phyloP scores from a whole-genome alignment of 2,797 vertebrate species.

The Paedocypris micromegethes region DNA sequence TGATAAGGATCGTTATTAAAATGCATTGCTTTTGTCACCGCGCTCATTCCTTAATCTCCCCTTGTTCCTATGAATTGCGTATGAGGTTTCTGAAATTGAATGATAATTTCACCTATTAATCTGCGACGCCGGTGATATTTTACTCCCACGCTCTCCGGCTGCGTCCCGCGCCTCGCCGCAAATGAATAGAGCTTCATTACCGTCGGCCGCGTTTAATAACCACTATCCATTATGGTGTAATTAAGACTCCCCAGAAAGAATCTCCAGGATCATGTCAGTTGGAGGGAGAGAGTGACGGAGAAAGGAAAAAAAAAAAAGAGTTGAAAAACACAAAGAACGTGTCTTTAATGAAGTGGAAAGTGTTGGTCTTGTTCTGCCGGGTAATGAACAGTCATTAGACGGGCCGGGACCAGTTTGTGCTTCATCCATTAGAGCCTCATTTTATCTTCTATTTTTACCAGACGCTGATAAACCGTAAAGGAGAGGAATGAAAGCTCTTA shows the following conservation, averaged over 20 bases:
- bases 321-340: constrained; percentile 88
- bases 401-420: constrained; percentile 82
- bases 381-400: constrained; percentile 97
- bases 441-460: constrained; percentile 99
- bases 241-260: constrained; percentile 98
- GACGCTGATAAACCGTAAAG: constrained; percentile 90
- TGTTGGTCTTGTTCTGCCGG: constrained; percentile 95
- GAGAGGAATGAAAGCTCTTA: constrained; percentile 59
- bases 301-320: constrained; percentile 44
- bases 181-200: constrained; percentile 99
- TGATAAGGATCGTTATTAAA: constrained; percentile 90
- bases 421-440: constrained; percentile 93
- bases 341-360: constrained; percentile 99
- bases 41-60: constrained; percentile 88
- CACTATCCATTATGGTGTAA: constrained; percentile 99
- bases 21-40: constrained; percentile 84
- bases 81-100: constrained; percentile 98
- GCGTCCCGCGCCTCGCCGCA: constrained; percentile 74
- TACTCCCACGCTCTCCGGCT: constrained; percentile 68
- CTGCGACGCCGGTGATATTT: constrained; percentile 91
- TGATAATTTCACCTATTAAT: constrained; percentile 99
- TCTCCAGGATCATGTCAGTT: constrained; percentile 89
- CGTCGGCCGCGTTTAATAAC: constrained; percentile 94
- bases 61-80: constrained; percentile 92
- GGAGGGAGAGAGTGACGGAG: constrained; percentile 51